Base-by-base conservation (phyloP, 23 tunicate species). In the Halocynthia roretzi region DNA sequence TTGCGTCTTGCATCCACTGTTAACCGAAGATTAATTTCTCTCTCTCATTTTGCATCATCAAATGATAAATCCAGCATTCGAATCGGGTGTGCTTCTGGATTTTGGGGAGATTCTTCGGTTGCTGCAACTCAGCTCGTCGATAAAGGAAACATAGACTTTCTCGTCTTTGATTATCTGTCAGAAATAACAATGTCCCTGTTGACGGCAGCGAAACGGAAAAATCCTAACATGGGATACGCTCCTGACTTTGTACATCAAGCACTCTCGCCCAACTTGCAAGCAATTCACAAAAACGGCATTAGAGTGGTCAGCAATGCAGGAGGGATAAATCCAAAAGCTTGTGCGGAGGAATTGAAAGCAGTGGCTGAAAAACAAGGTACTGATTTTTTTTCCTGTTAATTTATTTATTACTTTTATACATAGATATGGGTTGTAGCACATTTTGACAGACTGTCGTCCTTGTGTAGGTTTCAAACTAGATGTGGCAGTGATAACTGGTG, bases 131-230 rank as follows among this genome's bases (percentile, higher is more conserved):
- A 93, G 76, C 60, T 93, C 12, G 88, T 93, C 4, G 50, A 78
- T 15, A 51, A 83, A 15, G 98, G 98, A 51, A 72, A 87, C 53
- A 83, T 93, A n/a, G 83, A 93, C 71, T 86, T 60, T 61, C 79
- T 93, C 56, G 98, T 93, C 10, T 93, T 86, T 18, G 98, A 93
- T 61, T 93, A 93, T 61, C 77, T 93, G 31, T 93, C 98, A 22
- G 98, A 93, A 75, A 93, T 93, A 17, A 93, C 98, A 55, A 93
- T 93, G 98, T 93, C 98, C n/a, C 81, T 93, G 52, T 57, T 93
- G 56, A 87, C 93, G 11, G 93, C 82, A 52, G 85, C 98, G 2
- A 82, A 82, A 65, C 76, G 71, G 48, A 93, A 87, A 71, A 80
- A 87, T 65, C 81, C 77, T 0, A 71, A 84, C 17, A 66, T 88